These are phyloP conservation scores for Pollenia angustigena DNA, from an alignment of 2,888 invertebrate species.

Conservation along the genomic window DNA sequence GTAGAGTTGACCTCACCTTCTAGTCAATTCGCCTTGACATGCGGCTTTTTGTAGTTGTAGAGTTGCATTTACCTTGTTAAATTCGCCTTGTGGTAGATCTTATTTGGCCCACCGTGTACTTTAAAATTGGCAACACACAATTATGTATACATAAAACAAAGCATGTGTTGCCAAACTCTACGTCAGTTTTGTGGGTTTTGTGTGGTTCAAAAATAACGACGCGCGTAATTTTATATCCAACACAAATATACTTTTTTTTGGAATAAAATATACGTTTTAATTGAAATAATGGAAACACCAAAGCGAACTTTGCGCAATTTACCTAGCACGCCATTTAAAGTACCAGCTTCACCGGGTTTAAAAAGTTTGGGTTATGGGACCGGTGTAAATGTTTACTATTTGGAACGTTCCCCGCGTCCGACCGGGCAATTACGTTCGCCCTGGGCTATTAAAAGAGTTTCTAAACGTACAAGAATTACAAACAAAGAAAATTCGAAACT, in stretches of 20 bases:
- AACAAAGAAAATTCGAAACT: constrained; percentile 74
- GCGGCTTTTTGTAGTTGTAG: no score
- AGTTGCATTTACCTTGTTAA: no score
- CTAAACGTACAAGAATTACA: constrained; percentile 82
- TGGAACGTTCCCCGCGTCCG: constrained; percentile 88
- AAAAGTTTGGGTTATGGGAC: constrained; percentile 91
- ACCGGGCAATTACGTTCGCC: constrained; percentile 90
- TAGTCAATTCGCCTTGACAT: no score
- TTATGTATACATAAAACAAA: background rate
- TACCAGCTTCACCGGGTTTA: constrained; percentile 90
- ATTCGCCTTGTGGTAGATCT: no score
- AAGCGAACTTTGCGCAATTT: constrained; percentile 51
- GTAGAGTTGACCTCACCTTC: no score
- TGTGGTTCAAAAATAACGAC: constrained; percentile 4
- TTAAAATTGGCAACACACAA: background rate
- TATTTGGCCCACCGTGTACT: no score
- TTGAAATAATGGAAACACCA: constrained; percentile 53
- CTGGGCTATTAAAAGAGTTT: constrained; percentile 93
- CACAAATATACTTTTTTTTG: background rate
- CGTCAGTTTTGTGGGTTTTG: no score
- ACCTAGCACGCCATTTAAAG: constrained; percentile 82
- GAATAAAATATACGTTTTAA: background rate
- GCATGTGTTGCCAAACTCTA: no score
- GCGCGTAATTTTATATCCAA: background rate
- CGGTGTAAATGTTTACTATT: constrained; percentile 91